A percentile compares a stretch with the other conserved stretches of the same genome.
phyloP scores from a whole-genome alignment of 2,113 vertebrate genomes.

The Eulemur rufifrons region DNA sequence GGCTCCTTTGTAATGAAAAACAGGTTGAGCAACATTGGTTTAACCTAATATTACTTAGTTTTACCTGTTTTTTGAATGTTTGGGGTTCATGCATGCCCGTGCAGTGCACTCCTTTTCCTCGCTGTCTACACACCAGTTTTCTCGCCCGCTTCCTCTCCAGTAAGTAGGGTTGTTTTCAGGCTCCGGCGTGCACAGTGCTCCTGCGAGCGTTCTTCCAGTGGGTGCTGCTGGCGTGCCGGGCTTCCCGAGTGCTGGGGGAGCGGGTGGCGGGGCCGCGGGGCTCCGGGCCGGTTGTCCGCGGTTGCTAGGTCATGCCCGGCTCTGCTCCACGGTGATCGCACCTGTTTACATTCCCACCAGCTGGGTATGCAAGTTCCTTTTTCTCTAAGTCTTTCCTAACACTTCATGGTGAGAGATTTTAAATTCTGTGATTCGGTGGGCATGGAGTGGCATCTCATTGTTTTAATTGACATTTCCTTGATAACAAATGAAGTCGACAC shows the following conservation, averaged over 20 bases:
- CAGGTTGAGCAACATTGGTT: neutral
- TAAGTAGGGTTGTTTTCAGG: neutral
- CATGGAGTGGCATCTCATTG: neutral
- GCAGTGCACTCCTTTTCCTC: no score
- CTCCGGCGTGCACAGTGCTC: neutral
- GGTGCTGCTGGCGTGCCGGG: no score
- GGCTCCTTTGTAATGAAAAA: neutral
- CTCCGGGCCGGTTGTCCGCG: no score
- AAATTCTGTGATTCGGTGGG: neutral
- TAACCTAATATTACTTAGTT: neutral
- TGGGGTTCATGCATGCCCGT: neutral
- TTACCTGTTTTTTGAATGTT: neutral
- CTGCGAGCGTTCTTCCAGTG: neutral
- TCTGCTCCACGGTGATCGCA: neutral
- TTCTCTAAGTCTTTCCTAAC: neutral
- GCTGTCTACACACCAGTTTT: neutral
- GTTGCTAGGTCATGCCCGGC: neutral
- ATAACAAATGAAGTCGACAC: neutral
- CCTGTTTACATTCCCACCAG: neutral
- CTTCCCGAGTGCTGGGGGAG: no score
- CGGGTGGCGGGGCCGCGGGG: no score
- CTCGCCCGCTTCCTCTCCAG: neutral
- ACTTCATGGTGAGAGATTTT: neutral
- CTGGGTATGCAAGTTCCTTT: neutral
- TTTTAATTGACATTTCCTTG: neutral